A percentile compares a stretch with the other conserved stretches of the same genome.
Evolutionary conservation across 1,140 invertebrate genomes (phyloP).

Genomic region (Portunus trituberculatus): DNA sequence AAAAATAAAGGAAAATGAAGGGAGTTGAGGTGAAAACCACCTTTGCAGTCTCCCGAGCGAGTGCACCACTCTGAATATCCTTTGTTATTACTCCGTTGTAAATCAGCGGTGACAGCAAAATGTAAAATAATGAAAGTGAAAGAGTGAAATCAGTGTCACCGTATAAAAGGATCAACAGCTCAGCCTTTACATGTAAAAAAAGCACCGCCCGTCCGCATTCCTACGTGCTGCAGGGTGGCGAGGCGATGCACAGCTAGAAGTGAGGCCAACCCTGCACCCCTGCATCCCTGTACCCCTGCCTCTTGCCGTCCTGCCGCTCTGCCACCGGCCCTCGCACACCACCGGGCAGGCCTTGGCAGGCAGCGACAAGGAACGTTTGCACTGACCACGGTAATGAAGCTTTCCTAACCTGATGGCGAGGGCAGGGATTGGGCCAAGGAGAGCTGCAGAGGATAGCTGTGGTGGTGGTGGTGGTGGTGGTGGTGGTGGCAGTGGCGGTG

Average conservation of each 20-base stretch:
- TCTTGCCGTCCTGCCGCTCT: neutral
- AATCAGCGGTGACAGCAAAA: neutral
- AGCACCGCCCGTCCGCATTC: neutral
- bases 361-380: neutral
- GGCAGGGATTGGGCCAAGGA: neutral
- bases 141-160: constrained; percentile 15
- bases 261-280: neutral
- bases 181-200: constrained; percentile 14
- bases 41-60: too few species aligned
- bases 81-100: neutral
- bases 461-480: too few species aligned
- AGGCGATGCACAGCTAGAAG: neutral
- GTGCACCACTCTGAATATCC: too few species aligned
- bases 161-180: constrained; percentile 22
- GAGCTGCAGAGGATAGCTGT: neutral
- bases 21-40: neutral
- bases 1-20: neutral
- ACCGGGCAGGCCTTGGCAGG: neutral
- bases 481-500: too few species aligned
- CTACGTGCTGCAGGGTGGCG: neutral
- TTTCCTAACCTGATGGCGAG: neutral
- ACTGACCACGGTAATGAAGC: neutral
- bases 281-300: neutral
- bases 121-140: constrained; percentile 15
- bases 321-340: neutral